Conservation (phyloP, 2,113 vertebrate genomes). For the Eira barbara region DNA sequence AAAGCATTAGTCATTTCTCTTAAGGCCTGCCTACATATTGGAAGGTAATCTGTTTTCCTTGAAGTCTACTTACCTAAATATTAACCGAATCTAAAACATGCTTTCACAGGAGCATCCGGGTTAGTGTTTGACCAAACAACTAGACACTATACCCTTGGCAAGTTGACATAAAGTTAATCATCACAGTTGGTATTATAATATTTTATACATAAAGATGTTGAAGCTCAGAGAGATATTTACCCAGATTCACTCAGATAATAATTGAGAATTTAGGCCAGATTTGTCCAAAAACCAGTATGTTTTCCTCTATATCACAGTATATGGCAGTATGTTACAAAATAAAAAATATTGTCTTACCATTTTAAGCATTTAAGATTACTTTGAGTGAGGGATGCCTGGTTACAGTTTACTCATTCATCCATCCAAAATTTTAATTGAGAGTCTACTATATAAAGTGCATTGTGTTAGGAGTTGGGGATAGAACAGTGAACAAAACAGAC, state of each 20-base stretch:
- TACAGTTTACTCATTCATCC: not conserved
- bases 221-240: not conserved
- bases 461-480: not conserved
- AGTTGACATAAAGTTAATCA: not conserved
- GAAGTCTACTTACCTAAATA: not conserved
- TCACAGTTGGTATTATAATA: not conserved
- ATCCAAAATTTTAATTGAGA: not conserved
- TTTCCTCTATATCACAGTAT: not conserved
- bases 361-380: constrained; percentile 17
- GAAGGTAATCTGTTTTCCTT: not conserved
- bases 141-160: not conserved
- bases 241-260: not conserved
- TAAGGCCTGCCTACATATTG: not conserved
- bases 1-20: not conserved
- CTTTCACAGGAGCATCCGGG: not conserved
- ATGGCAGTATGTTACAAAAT: not conserved
- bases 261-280: not conserved
- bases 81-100: not conserved
- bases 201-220: not conserved
- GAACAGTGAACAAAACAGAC: not conserved
- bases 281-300: not conserved
- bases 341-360: not conserved
- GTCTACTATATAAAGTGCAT: not conserved
- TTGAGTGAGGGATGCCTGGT: not conserved
- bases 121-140: not conserved